Conservation (phyloP, 2,113 vertebrate species). For the Mesoclemmys tuberculata region DNA sequence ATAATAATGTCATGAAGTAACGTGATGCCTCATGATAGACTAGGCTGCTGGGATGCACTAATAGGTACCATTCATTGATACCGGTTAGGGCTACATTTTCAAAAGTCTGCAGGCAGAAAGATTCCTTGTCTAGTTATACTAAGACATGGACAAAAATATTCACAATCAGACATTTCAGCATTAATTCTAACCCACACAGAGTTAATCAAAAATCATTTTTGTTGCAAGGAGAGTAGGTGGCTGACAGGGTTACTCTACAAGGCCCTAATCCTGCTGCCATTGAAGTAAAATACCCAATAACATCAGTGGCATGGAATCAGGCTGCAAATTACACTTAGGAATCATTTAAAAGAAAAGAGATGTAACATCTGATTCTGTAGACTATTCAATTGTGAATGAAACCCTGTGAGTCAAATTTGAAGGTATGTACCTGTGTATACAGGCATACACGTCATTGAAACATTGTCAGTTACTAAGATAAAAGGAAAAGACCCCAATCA, state of each 20-base stretch:
- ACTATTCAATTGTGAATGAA: background rate
- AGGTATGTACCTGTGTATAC: background rate
- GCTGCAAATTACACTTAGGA: constrained; percentile 9
- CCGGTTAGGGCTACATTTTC: background rate
- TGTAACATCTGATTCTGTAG: background rate
- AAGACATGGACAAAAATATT: constrained; percentile 12
- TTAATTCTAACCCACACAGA: background rate
- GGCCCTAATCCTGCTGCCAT: background rate
- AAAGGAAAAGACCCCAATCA: background rate
- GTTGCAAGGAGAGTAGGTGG: background rate
- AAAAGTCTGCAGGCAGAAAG: constrained; percentile 36
- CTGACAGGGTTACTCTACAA: background rate
- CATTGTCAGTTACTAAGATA: background rate
- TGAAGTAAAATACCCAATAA: background rate
- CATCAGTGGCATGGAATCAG: background rate
- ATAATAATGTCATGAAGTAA: constrained; percentile 23
- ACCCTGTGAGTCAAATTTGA: background rate
- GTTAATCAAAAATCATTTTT: background rate
- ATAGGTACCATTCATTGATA: constrained; percentile 33
- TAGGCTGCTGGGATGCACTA: background rate
- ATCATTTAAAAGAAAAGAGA: background rate
- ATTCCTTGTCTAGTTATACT: constrained; percentile 38
- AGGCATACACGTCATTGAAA: background rate
- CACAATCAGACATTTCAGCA: constrained; percentile 23
- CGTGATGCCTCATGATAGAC: background rate